Evolutionary conservation across 2,888 invertebrate species (phyloP), one percentile per base, ranked within the genome.

Genomic region (Epistrophella euchroma): DNA sequence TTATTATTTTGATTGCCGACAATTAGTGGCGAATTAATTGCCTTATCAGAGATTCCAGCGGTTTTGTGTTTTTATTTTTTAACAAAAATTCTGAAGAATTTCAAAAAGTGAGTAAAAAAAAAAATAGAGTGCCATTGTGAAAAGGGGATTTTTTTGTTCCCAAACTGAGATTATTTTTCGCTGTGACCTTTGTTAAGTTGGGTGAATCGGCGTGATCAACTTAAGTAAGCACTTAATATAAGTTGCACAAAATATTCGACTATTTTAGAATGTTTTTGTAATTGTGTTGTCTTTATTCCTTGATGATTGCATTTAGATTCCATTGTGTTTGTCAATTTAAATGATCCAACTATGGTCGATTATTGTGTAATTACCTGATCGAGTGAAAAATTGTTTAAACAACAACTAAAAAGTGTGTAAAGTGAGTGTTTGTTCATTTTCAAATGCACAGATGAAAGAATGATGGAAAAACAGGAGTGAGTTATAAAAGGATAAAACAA

Each of bases 1-100:
- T 85, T 71, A 81, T 76, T 85, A 81, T 76, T 73, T 77, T 86
- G 81, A 86, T 86, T 86, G 85, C 56, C 81, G 72, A 86, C 70
- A 81, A 86, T 81, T 86, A 77, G 72, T 76, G 76, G 60, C 68
- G 72, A 78, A 62, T 47, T 68, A 72, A 70, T 74, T 78, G 71
- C 72, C 50, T 52, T 25, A 50, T 47, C 52, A 47, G 76, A 76
- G 62, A 70, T 76, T 76, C 60, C 28, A 50, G 60, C 52, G 25
- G 45, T 64, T 58, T 19, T n/a, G n/a, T n/a, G n/a, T n/a, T 66
- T 68, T 19, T 22, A 32, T 52, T 19, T 47, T 17, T 22, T 32
- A 1, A 19, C 17, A 19, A 17, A 22, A 15, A 74, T 45, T 4
- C 5, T 4, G 40, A 55, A 52, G 58, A 62, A 74, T 52, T 70